Conservation (phyloP, 2,888 invertebrate species). For the Acleris sparsana region DNA sequence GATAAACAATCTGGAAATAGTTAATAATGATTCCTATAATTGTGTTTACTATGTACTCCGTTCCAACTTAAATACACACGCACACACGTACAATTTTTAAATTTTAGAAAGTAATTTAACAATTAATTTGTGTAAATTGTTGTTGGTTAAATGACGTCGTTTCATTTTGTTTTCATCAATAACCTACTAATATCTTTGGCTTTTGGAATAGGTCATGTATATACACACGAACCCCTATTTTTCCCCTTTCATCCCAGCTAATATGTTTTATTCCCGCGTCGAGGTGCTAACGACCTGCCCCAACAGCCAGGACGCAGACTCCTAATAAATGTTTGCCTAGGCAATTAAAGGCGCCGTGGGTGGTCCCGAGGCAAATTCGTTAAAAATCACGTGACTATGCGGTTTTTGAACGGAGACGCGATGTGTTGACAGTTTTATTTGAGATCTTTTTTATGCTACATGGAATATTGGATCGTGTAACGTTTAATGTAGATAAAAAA, state of each 20-base stretch:
- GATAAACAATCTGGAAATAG: too few relatives aligned
- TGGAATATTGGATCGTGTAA: slow-evolving; percentile 6
- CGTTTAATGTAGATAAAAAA: neutral
- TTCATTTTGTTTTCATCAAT: too few relatives aligned
- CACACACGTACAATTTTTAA: too few relatives aligned
- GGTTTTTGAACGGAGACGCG: slow-evolving; percentile 46
- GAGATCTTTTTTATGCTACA: slow-evolving; percentile 18
- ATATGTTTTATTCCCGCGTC: slow-evolving; percentile 26
- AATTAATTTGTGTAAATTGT: too few relatives aligned
- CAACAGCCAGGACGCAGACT: slow-evolving; percentile 54
- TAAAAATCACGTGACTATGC: slow-evolving; percentile 61
- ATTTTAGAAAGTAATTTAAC: too few relatives aligned
- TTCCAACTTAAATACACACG: too few relatives aligned
- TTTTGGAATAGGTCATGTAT: too few relatives aligned
- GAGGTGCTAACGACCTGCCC: slow-evolving; percentile 50
- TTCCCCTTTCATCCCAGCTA: slow-evolving; percentile 16
- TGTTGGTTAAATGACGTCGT: too few relatives aligned
- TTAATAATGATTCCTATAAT: too few relatives aligned
- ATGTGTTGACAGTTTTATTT: slow-evolving; percentile 34
- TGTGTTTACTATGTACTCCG: too few relatives aligned
- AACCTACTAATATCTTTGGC: too few relatives aligned
- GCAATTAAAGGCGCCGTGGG: slow-evolving; percentile 77
- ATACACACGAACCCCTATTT: slow-evolving; percentile 1
- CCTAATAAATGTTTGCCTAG: slow-evolving; percentile 71
- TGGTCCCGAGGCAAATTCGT: slow-evolving; percentile 57